Percentiles rank a stretch among this genome's conserved stretches.
Conservation (phyloP, 2,888 invertebrate genomes). For the Scaeva pyrastri region DNA sequence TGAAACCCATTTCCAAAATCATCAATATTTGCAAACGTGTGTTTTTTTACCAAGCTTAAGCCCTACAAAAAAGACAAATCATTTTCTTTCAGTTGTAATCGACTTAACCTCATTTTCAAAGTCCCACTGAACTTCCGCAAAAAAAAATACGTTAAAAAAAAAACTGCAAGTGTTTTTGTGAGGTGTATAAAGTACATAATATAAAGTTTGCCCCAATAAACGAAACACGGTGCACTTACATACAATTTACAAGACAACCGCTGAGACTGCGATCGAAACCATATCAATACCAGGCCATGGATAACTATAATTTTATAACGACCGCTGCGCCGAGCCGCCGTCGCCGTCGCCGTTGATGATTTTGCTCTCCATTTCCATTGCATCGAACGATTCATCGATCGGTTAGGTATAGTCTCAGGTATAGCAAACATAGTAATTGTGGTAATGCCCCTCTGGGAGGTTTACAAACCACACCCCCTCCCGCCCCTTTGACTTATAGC, state of each 20-base stretch:
- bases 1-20: no score
- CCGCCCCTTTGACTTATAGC: background rate
- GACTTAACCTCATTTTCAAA: slow-evolving; percentile 34
- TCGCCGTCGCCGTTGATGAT: no score
- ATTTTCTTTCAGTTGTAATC: background rate
- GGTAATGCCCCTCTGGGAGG: slow-evolving; percentile 29
- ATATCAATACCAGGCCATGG: slow-evolving; percentile 66
- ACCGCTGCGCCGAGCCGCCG: no score
- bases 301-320: slow-evolving; percentile 19
- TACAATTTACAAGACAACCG: slow-evolving; percentile 1
- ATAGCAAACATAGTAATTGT: slow-evolving; percentile 2
- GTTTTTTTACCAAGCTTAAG: no score
- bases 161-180: background rate
- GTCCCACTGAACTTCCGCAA: slow-evolving; percentile 52
- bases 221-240: slow-evolving; percentile 25
- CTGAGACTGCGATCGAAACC: slow-evolving; percentile 18
- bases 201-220: slow-evolving; percentile 33
- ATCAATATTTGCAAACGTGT: no score
- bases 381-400: slow-evolving; percentile 21
- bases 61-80: background rate
- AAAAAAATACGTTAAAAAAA: no score
- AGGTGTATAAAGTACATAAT: slow-evolving; percentile 4
- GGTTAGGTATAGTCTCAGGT: background rate
- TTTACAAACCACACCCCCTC: slow-evolving; percentile 40
- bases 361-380: slow-evolving; percentile 46